Base-by-base conservation (phyloP, 1,140 invertebrate species). In the Heterodera carotae region DNA sequence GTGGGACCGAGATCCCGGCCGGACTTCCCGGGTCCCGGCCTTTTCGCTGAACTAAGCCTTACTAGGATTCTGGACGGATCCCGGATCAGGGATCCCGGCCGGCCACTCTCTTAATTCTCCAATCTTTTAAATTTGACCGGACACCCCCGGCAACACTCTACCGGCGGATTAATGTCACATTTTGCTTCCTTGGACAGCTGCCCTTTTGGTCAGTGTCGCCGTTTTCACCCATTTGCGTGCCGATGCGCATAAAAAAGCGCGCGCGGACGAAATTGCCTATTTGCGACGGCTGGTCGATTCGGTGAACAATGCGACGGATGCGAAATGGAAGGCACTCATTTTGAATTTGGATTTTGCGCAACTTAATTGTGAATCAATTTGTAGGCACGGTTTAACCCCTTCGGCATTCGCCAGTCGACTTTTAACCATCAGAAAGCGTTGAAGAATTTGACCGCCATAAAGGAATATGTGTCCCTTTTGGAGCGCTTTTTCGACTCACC, bases 381-480 rank as follows among this genome's bases (percentile, higher is more conserved):
- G 12, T 22, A 56, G 48, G 48, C 48, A 22, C 69, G 69, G 29
- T 71, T 71, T 7, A 71, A 71, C n/a, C 69, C 69, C 1, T 71
- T 71, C 59, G 69, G 69, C 15, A 71, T 71, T 71, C 69, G 69
- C 48, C 48, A 56, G 48, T 56, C 48, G 48, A 56, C 48, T 3
- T 56, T 56, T 22, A 56, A 56, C 48, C 48, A 56, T 43, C 73
- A 83, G 29, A 84, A 83, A 70, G 69, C 81, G 18, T 59, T 83
- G 6, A 81, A 79, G 34, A 83, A 83, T 62, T 15, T 81, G 2
- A 83, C 82, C 3, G 82, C 82, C 6, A 70, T 83, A 27, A 84
- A 84, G 62, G 83, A 83, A 75, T 85, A 83, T 76, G 60, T 83
- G 62, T 75, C 43, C 2, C 68, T 74, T 31, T 56, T 83, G 22